Conservation (phyloP, 2,888 invertebrate species). For the Brassicogethes aeneus region DNA sequence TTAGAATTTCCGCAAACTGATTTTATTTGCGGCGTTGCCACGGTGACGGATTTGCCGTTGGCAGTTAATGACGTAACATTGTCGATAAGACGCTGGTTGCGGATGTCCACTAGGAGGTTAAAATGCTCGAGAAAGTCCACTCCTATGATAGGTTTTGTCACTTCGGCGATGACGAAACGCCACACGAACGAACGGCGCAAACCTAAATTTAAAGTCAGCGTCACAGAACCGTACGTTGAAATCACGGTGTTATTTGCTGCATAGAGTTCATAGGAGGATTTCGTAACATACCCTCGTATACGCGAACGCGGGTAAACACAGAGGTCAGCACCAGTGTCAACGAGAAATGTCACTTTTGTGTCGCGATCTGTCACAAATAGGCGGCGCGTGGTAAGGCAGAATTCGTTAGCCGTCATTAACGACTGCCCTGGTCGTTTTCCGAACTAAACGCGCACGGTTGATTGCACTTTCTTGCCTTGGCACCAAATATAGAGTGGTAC, state of each 20-base stretch:
- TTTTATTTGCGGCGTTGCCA: conserved; percentile 2
- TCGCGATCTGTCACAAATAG: conserved; percentile 20
- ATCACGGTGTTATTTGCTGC: conserved; percentile 30
- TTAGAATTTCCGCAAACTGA: conserved; percentile 5
- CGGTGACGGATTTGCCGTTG: conserved; percentile 4
- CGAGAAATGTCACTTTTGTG: conserved; percentile 17
- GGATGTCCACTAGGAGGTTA: conserved; percentile 26
- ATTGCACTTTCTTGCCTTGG: conserved; percentile 8
- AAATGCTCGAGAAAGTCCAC: conserved; percentile 22
- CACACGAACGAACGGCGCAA: background rate
- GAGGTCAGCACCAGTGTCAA: conserved; percentile 15
- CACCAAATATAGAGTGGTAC: conserved; percentile 13
- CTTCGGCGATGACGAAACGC: background rate
- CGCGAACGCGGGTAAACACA: conserved; percentile 18
- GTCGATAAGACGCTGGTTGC: conserved; percentile 19
- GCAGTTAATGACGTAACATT: conserved; percentile 5
- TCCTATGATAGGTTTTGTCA: background rate
- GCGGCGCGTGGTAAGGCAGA: conserved; percentile 17
- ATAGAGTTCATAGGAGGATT: conserved; percentile 20
- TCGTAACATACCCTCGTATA: conserved; percentile 13
- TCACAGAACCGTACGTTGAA: conserved; percentile 27
- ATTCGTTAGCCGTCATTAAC: conserved; percentile 22
- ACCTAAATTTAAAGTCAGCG: conserved; percentile 9
- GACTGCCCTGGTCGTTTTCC: conserved; percentile 16
- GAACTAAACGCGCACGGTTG: conserved; percentile 10